Percentiles rank a stretch among this genome's conserved stretches.
phyloP scores from a whole-genome alignment of 1,140 invertebrate species.

The Vanessa atalanta region DNA sequence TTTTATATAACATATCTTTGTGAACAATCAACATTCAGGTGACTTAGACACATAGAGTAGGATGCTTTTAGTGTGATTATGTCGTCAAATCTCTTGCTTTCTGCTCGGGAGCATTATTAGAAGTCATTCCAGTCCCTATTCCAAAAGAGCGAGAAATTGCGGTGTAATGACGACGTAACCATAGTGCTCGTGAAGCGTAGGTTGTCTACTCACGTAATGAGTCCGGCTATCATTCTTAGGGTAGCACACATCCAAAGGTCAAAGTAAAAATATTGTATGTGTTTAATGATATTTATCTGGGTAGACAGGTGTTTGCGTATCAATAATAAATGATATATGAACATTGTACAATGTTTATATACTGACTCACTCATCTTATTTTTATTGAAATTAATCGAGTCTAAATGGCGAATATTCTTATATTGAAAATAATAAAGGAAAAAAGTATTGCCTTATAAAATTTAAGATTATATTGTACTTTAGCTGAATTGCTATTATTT shows the following conservation, averaged over 20 bases:
- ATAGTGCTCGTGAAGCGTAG: slow-evolving; percentile 40
- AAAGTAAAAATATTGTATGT: slow-evolving; percentile 3
- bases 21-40: slow-evolving; percentile 27
- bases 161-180: slow-evolving; percentile 54
- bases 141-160: slow-evolving; percentile 50
- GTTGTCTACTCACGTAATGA: slow-evolving; percentile 45
- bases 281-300: neutral
- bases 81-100: slow-evolving; percentile 63
- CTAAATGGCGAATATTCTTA: too few species aligned
- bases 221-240: slow-evolving; percentile 28
- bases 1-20: neutral
- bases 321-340: too few species aligned
- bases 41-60: slow-evolving; percentile 46
- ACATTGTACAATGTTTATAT: too few species aligned
- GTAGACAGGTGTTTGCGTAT: too few species aligned
- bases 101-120: slow-evolving; percentile 61
- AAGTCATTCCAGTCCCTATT: slow-evolving; percentile 55
- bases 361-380: too few species aligned
- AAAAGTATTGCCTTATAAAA: slow-evolving; percentile 31
- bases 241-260: slow-evolving; percentile 2
- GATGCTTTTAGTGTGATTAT: slow-evolving; percentile 72
- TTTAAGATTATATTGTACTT: slow-evolving; percentile 32
- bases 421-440: neutral
- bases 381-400: too few species aligned
- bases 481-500: slow-evolving; percentile 44